These are phyloP conservation scores for Choristoneura rosaceana DNA, from an alignment of 2,888 invertebrate species.

Conservation along the genomic window DNA sequence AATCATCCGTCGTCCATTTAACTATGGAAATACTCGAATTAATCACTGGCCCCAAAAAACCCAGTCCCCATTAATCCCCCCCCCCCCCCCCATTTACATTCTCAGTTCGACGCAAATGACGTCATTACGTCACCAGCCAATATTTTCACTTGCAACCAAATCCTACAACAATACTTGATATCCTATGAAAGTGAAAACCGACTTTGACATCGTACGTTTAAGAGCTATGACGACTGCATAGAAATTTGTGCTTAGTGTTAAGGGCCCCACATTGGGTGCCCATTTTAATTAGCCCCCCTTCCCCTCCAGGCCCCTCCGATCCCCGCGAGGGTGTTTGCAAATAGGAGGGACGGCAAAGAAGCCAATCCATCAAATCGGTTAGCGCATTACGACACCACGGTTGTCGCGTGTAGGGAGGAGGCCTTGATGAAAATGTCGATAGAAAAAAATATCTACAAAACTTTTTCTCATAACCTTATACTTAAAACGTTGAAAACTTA, in stretches of 20 bases:
- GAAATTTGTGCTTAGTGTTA: slow-evolving; percentile 40
- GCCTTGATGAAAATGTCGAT: slow-evolving; percentile 41
- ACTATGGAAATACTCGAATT: slow-evolving; percentile 29
- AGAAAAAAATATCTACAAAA: not conserved
- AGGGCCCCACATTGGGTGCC: slow-evolving; percentile 63
- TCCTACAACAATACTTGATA: slow-evolving; percentile 42
- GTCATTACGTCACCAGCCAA: slow-evolving; percentile 59
- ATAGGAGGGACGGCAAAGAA: slow-evolving; percentile 83
- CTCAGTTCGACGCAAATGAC: slow-evolving; percentile 41
- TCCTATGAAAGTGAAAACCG: slow-evolving; percentile 43
- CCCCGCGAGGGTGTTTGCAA: slow-evolving; percentile 81
- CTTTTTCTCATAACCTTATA: no score
- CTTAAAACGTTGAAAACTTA: no score
- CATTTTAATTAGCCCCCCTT: slow-evolving; percentile 81
- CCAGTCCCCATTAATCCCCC: slow-evolving; percentile 32
- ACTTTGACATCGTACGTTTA: slow-evolving; percentile 46
- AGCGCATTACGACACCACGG: slow-evolving; percentile 83
- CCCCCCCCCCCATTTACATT: slow-evolving; percentile 39
- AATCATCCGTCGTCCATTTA: slow-evolving; percentile 5
- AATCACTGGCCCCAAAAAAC: slow-evolving; percentile 41
- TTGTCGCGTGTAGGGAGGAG: slow-evolving; percentile 68
- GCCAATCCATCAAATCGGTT: slow-evolving; percentile 85
- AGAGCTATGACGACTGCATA: not conserved
- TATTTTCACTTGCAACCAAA: slow-evolving; percentile 53
- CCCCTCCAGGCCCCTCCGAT: slow-evolving; percentile 48